Evolutionary conservation across 2,888 invertebrate species (phyloP).

Genomic region (Diploptera punctata): DNA sequence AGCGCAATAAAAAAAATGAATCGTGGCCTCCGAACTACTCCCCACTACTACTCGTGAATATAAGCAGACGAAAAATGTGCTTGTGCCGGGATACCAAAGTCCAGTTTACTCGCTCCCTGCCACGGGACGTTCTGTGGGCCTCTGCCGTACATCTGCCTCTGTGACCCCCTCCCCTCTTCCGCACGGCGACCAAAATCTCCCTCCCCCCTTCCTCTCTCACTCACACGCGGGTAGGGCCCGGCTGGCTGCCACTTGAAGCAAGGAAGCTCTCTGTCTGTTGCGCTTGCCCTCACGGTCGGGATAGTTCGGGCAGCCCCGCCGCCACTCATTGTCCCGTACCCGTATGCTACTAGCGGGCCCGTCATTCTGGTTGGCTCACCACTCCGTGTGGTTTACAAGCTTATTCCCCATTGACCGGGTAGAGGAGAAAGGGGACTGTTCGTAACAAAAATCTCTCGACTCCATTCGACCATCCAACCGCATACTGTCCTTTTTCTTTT

Average conservation of each 20-base stretch:
- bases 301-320: conserved; percentile 19
- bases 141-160: conserved; percentile 6
- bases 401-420: not conserved
- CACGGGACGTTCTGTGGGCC: conserved; percentile 24
- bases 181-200: conserved; percentile 25
- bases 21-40: not conserved
- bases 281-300: conserved; percentile 29
- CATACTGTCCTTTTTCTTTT: too few relatives aligned
- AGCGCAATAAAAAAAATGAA: not conserved
- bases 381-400: not conserved
- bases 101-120: conserved; percentile 17
- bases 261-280: conserved; percentile 13
- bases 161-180: conserved; percentile 6
- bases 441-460: not conserved
- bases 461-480: not conserved
- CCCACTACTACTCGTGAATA: not conserved
- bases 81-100: not conserved
- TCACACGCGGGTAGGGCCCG: too few relatives aligned
- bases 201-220: conserved; percentile 11
- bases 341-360: conserved; percentile 13
- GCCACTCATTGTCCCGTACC: not conserved
- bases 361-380: not conserved
- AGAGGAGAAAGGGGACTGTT: too few relatives aligned
- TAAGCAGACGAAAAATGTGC: conserved; percentile 16
- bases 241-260: conserved; percentile 56